A percentile compares a stretch with the other conserved stretches of the same genome.
Conservation (phyloP, 2,797 vertebrate species). For the Odontamblyopus rebecca region DNA sequence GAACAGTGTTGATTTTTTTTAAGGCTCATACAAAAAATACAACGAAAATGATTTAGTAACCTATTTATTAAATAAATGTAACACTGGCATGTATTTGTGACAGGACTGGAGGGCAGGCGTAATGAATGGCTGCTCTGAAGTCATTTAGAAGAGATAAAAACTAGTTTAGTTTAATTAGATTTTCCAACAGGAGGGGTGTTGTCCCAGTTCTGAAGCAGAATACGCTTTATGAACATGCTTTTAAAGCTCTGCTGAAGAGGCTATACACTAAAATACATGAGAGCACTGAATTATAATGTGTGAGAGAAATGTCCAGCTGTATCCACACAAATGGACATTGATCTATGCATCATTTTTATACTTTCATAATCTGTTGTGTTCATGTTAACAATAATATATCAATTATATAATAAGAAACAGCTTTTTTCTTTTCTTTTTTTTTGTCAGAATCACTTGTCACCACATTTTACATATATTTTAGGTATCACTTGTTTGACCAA, state of each 20-base stretch:
- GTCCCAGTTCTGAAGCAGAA: constrained; percentile 80
- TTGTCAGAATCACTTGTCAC: too few relatives aligned
- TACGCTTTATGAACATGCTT: constrained; percentile 77
- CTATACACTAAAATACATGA: constrained; percentile 69
- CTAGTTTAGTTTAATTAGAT: constrained; percentile 88
- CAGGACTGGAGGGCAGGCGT: constrained; percentile 82
- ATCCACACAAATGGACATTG: constrained; percentile 29
- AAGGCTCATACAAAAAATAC: constrained; percentile 16
- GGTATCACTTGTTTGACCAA: too few relatives aligned
- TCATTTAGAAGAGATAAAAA: constrained; percentile 85
- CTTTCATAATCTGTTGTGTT: neutral
- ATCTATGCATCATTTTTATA: neutral
- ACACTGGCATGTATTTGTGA: constrained; percentile 80
- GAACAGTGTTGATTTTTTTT: constrained; percentile 27
- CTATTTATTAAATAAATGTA: constrained; percentile 84
- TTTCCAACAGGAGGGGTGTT: constrained; percentile 78
- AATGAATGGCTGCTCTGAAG: constrained; percentile 84
- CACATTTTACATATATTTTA: too few relatives aligned
- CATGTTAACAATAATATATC: too few relatives aligned
- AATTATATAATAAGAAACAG: too few relatives aligned
- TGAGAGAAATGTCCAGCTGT: constrained; percentile 31
- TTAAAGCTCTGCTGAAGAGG: constrained; percentile 66
- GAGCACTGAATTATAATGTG: constrained; percentile 61
- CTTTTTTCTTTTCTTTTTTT: too few relatives aligned
- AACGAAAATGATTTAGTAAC: constrained; percentile 72